Evolutionary conservation across 2,888 invertebrate species (phyloP).

Genomic region (Agrotis exclamationis): DNA sequence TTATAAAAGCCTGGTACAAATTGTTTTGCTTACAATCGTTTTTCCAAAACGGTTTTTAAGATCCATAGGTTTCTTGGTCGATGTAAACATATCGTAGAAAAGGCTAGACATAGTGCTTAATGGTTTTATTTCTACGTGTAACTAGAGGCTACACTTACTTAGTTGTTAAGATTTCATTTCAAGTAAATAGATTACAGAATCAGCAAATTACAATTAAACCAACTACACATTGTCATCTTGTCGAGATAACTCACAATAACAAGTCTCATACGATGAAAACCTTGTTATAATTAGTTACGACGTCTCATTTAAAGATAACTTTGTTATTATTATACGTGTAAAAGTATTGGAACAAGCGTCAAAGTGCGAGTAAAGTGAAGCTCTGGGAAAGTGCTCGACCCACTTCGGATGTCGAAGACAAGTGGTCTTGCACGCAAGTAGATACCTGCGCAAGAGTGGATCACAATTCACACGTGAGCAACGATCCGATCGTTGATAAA

Average conservation of each 20-base stretch:
- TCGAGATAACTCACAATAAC: background rate
- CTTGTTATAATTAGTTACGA: constrained; percentile 9
- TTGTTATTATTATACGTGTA: constrained; percentile 16
- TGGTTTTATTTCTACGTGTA: background rate
- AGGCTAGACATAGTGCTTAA: no score
- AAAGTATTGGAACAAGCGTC: constrained; percentile 36
- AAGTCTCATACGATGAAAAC: constrained; percentile 15
- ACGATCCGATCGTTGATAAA: constrained; percentile 46
- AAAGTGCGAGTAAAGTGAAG: constrained; percentile 51
- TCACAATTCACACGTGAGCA: constrained; percentile 23
- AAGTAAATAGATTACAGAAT: background rate
- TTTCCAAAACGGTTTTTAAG: background rate
- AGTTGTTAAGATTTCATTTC: background rate
- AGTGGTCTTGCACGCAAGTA: constrained; percentile 49
- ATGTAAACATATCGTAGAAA: no score
- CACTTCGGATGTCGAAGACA: constrained; percentile 46
- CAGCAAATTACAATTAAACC: background rate
- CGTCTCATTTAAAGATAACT: constrained; percentile 11
- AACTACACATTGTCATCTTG: constrained; percentile 1
- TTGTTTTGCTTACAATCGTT: background rate
- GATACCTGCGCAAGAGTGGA: constrained; percentile 9
- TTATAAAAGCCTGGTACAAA: background rate
- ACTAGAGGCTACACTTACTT: background rate
- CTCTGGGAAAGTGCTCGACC: constrained; percentile 66
- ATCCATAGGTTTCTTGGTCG: background rate